These are phyloP conservation scores for Microvelia longipes DNA, from an alignment of 1,140 invertebrate genomes.

Conservation along the genomic window DNA sequence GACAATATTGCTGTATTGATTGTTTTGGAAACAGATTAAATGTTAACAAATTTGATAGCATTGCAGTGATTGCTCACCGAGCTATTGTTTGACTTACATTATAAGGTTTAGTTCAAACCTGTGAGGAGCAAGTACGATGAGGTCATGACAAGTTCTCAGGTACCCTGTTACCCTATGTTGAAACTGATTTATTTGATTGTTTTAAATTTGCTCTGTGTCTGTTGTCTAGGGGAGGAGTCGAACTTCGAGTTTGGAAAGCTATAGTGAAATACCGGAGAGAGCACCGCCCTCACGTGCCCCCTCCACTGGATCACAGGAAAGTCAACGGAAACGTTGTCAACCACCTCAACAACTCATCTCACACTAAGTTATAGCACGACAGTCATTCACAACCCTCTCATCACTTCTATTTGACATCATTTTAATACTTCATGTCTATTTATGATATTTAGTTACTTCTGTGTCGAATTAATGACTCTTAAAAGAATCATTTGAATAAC, in stretches of 20 bases:
- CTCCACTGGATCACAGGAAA: background rate
- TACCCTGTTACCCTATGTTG: too few species aligned
- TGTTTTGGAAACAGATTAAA: constrained; percentile 5
- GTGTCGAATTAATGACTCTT: too few species aligned
- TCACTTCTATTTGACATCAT: background rate
- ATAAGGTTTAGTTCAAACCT: too few species aligned
- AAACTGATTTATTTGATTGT: too few species aligned
- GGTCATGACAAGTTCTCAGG: too few species aligned
- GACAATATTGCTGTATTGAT: constrained; percentile 3
- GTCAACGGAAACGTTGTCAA: background rate
- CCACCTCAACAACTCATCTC: background rate
- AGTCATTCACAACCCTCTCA: background rate
- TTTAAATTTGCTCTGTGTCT: too few species aligned
- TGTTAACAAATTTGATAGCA: too few species aligned
- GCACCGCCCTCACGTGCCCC: constrained; percentile 9
- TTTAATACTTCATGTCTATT: background rate
- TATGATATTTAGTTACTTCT: too few species aligned
- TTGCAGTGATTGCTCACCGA: too few species aligned
- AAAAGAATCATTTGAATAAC: too few species aligned
- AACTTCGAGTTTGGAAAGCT: constrained; percentile 42
- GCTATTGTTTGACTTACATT: too few species aligned
- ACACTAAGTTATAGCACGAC: background rate
- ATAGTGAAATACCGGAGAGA: constrained; percentile 31
- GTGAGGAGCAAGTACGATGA: too few species aligned
- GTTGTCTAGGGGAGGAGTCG: constrained; percentile 38